Evolutionary conservation across 2,797 vertebrate species (phyloP).

Genomic region (Sebastes itinus): DNA sequence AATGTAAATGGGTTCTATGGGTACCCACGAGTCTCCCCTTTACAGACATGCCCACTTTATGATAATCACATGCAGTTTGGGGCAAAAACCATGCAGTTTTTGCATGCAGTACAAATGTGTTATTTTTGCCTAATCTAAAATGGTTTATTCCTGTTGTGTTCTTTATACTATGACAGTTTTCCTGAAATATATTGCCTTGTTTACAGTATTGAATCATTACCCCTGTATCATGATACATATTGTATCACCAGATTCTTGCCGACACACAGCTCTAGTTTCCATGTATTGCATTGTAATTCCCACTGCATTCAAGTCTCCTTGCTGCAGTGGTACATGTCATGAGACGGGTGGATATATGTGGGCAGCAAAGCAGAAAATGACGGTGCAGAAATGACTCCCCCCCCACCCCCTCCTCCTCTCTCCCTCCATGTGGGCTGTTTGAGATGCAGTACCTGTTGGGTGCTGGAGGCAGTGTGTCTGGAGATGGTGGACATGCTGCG

Average conservation of each 20-base stretch:
- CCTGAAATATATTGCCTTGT: too few relatives aligned
- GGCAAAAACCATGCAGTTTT: too few relatives aligned
- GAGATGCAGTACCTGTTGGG: constrained; percentile 91
- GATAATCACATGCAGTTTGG: too few relatives aligned
- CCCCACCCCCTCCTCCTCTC: neutral
- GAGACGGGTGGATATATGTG: constrained; percentile 32
- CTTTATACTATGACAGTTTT: too few relatives aligned
- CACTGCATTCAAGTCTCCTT: neutral
- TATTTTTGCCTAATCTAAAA: too few relatives aligned
- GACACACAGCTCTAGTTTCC: neutral
- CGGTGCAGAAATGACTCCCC: constrained; percentile 44
- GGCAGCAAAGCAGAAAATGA: constrained; percentile 55
- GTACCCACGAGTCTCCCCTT: too few relatives aligned
- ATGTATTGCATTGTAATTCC: neutral
- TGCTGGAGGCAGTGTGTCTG: constrained; percentile 83
- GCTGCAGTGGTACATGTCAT: constrained; percentile 43
- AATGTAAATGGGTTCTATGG: accelerated
- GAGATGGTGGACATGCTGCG: constrained; percentile 73
- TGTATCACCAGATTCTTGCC: too few relatives aligned
- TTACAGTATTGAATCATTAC: too few relatives aligned
- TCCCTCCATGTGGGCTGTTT: constrained; percentile 22
- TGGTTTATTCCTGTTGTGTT: too few relatives aligned
- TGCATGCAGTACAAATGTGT: too few relatives aligned
- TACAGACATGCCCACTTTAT: too few relatives aligned
- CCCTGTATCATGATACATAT: too few relatives aligned